Percentiles rank a stretch among this genome's conserved stretches.
These are phyloP conservation scores for Anguilla pacifica DNA, from an alignment of 2,797 vertebrate genomes.

Conservation along the genomic window DNA sequence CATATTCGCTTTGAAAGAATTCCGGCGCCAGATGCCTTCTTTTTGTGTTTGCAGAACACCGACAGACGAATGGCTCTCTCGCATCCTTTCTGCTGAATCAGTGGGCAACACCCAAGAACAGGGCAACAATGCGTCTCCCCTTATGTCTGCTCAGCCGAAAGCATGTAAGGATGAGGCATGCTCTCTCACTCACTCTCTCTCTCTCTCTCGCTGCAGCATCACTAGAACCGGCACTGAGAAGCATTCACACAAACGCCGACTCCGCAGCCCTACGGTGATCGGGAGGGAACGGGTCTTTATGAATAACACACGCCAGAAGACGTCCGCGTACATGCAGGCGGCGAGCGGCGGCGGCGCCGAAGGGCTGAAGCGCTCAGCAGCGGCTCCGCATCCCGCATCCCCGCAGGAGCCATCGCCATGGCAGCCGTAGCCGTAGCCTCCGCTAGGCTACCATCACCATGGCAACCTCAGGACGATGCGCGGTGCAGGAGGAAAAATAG, in stretches of 20 bases:
- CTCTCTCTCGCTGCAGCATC: background rate
- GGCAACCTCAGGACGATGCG: slow-evolving; percentile 65
- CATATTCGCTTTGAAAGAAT: background rate
- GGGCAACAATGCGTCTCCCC: background rate
- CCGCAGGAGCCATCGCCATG: slow-evolving; percentile 29
- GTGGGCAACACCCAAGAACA: slow-evolving; percentile 43
- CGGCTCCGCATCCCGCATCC: background rate
- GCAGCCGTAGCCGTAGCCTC: slow-evolving; percentile 55
- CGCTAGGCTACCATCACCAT: slow-evolving; percentile 73
- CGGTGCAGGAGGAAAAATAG: slow-evolving; percentile 49
- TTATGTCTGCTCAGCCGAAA: background rate
- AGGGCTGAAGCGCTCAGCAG: slow-evolving; percentile 18
- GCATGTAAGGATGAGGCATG: background rate
- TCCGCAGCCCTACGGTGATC: background rate
- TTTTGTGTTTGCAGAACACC: background rate
- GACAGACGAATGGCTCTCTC: background rate
- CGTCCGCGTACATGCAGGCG: background rate
- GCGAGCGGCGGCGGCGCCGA: slow-evolving; percentile 8
- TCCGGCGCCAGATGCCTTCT: background rate
- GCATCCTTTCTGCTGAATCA: slow-evolving; percentile 55
- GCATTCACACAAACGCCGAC: background rate
- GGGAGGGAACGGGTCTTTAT: background rate
- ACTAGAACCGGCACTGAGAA: background rate
- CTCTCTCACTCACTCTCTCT: background rate
- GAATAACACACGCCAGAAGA: slow-evolving; percentile 13